Evolutionary conservation across 2,797 vertebrate species (phyloP).

Genomic region (Macrochelys suwanniensis): DNA sequence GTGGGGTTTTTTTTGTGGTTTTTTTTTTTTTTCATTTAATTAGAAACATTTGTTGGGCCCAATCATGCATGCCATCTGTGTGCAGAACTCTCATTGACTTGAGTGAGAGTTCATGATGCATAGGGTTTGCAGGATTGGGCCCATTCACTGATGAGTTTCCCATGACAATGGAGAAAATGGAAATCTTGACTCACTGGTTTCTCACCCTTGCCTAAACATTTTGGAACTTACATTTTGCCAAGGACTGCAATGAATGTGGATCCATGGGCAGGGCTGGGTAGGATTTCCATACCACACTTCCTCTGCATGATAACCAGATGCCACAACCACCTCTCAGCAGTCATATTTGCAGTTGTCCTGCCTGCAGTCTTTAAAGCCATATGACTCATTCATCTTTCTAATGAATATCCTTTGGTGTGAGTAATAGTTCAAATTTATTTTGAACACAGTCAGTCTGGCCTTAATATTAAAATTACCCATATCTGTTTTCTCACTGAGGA

Average conservation of each 20-base stretch:
- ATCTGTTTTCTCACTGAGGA: neutral
- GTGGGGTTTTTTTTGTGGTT: too few relatives aligned
- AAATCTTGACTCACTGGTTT: neutral
- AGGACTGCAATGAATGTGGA: too few relatives aligned
- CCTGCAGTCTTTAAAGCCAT: neutral
- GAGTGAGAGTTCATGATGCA: neutral
- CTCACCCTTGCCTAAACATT: neutral
- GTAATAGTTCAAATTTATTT: neutral
- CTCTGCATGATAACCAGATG: neutral
- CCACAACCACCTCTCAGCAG: neutral
- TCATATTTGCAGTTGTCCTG: neutral
- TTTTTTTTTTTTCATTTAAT: neutral
- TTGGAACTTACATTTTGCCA: neutral
- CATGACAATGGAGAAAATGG: neutral
- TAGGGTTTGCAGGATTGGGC: neutral
- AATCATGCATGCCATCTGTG: neutral
- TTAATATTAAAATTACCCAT: neutral
- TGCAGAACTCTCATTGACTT: constrained; percentile 1
- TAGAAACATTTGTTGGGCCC: constrained; percentile 23
- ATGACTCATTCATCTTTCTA: neutral
- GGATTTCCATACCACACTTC: constrained; percentile 4
- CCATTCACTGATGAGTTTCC: neutral
- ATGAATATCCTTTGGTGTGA: constrained; percentile 24
- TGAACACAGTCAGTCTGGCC: neutral
- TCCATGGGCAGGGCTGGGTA: fast-evolving